phyloP scores from a whole-genome alignment of 2,888 invertebrate genomes.

The Temnothorax unifasciatus region DNA sequence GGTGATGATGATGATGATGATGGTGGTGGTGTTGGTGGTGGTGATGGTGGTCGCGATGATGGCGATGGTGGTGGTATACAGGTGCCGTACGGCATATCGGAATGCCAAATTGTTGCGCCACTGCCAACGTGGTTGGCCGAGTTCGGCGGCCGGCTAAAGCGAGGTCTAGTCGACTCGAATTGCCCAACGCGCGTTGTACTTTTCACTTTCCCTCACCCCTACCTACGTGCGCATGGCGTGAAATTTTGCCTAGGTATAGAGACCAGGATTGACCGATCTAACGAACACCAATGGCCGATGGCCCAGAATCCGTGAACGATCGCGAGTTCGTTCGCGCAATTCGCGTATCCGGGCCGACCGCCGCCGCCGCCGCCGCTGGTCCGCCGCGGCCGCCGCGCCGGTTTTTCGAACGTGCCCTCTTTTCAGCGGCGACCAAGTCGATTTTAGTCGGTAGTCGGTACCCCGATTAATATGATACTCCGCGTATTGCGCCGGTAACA shows the following conservation, averaged over 20 bases:
- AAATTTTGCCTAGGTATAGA: conserved; percentile 73
- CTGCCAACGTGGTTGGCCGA: conserved; percentile 74
- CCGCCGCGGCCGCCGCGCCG: neutral
- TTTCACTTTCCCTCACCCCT: conserved; percentile 82
- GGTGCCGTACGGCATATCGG: conserved; percentile 75
- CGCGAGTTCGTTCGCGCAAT: conserved; percentile 60
- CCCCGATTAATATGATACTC: neutral
- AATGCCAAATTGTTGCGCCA: conserved; percentile 85
- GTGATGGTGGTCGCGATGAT: conserved; percentile 20
- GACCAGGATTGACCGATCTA: conserved; percentile 34
- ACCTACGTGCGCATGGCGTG: conserved; percentile 53
- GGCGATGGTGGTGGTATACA: conserved; percentile 32
- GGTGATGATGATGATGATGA: conserved; percentile 3
- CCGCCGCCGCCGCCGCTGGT: neutral
- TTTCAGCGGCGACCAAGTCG: neutral
- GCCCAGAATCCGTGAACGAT: conserved; percentile 74
- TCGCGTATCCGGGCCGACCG: conserved; percentile 6
- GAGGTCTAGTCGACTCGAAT: conserved; percentile 74
- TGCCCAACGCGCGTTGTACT: conserved; percentile 81
- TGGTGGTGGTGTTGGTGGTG: neutral
- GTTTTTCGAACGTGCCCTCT: conserved; percentile 30
- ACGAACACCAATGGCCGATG: conserved; percentile 54
- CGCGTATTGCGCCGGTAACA: neutral
- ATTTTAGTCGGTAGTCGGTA: neutral
- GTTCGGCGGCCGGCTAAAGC: conserved; percentile 76